These are phyloP conservation scores for Lutjanus erythropterus DNA, from an alignment of 2,113 vertebrate species.

Conservation along the genomic window DNA sequence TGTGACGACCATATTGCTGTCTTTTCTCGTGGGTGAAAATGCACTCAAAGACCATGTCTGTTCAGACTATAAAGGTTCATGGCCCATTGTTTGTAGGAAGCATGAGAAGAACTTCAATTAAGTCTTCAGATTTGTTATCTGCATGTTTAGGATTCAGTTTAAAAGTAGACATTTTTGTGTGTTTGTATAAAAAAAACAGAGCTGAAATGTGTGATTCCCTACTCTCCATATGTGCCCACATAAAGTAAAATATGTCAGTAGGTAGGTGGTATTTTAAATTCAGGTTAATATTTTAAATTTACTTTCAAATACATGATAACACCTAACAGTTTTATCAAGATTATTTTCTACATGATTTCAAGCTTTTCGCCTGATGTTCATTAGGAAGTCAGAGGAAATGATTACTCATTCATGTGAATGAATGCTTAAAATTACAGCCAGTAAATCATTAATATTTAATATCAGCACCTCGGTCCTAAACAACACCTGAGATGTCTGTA, in stretches of 20 bases:
- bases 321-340: neutral
- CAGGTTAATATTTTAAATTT: neutral
- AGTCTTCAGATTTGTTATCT: slow-evolving; percentile 11
- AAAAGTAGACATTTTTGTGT: neutral
- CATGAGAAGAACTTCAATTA: neutral
- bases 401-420: neutral
- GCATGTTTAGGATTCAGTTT: neutral
- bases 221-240: neutral
- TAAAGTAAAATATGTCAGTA: neutral
- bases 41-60: neutral
- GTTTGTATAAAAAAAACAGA: neutral
- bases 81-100: slow-evolving; percentile 1
- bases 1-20: neutral
- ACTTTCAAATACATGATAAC: neutral
- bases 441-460: slow-evolving; percentile 22
- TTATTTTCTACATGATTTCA: neutral
- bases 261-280: neutral
- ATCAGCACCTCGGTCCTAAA: neutral
- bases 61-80: neutral
- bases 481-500: neutral
- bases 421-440: neutral
- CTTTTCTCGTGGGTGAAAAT: neutral
- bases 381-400: slow-evolving; percentile 4
- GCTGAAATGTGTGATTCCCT: neutral
- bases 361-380: neutral